Base-by-base conservation (phyloP, 2,113 vertebrate species). In the Paracanthobrama guichenoti region DNA sequence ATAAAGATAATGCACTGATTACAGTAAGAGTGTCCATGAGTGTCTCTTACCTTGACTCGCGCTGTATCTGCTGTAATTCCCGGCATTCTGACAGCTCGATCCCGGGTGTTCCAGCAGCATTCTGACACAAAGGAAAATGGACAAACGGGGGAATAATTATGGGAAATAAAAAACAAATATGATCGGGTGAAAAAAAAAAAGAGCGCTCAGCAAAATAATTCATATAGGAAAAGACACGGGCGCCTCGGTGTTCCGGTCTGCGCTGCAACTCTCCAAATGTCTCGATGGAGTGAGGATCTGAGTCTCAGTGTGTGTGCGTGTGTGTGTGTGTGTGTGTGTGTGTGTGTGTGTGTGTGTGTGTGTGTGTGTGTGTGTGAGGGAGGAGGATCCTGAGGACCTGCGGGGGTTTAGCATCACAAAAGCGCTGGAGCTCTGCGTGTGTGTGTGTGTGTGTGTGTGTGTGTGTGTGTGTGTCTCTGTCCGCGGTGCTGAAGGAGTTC, bases 31-130 rank as follows among this genome's bases (percentile, higher is more conserved):
- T n/a, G n/a, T n/a, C n/a, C n/a, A n/a, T n/a, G n/a, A n/a, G n/a
- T n/a, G 35, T 35, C 35, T 31, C 94, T 94, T 94, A 95, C 95
- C 95, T 95, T 94, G 94, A 24, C 92, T 89, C 77, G 94, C 89
- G 26, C 76, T 89, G 89, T 94, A 95, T 64, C 95, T 93, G 84
- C 93, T 90, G 85, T 92, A 94, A 91, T 90, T 94, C 13, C 92
- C 93, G 16, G 89, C 87, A 88, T 91, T 95, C 82, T 94, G 93
- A 90, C 94, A 95, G 81, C 94, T 95, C 83, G 94, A 93, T 85
- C 94, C 94, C 84, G 95, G 93, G 89, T 95, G 94, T 85, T 95
- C 94, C 9, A 95, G 94, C 92, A 95, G 88, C 94, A 95, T 95
- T 69, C 72, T 90, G 87, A 78, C 46, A 3, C 0, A 31, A 28